Conservation (phyloP, 1,140 invertebrate genomes). For the Notospermus geniculatus region DNA sequence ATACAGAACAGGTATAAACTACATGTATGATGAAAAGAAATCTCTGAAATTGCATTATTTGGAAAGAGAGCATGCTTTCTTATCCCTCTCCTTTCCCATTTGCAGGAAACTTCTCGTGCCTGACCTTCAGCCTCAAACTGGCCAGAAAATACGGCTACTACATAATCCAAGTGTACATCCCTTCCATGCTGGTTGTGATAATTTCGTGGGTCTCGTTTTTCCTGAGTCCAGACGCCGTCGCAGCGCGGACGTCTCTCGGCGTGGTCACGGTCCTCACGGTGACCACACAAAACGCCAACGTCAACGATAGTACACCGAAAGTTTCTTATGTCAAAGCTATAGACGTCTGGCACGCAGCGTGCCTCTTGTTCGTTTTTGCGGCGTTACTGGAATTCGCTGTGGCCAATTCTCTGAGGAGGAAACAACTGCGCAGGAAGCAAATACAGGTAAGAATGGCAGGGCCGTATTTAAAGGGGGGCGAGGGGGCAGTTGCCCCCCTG, state of each 20-base stretch:
- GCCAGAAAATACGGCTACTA: slow-evolving; percentile 1
- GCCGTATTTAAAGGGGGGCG: too few relatives aligned
- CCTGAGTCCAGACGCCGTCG: slow-evolving; percentile 62
- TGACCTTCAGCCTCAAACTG: neutral
- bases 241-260: neutral
- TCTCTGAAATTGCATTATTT: too few relatives aligned
- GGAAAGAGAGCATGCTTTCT: too few relatives aligned
- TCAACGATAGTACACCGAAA: neutral
- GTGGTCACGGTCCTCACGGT: slow-evolving; percentile 8
- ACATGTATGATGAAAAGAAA: too few relatives aligned
- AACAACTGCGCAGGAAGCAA: slow-evolving; percentile 6
- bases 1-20: too few relatives aligned
- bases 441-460: too few relatives aligned
- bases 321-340: slow-evolving; percentile 64
- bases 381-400: slow-evolving; percentile 78
- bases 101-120: slow-evolving; percentile 6
- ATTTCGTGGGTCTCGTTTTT: slow-evolving; percentile 66
- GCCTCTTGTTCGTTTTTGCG: slow-evolving; percentile 80
- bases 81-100: too few relatives aligned
- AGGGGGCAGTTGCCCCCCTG: too few relatives aligned
- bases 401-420: slow-evolving; percentile 50
- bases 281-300: slow-evolving; percentile 66
- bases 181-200: neutral
- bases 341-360: slow-evolving; percentile 81
- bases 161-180: slow-evolving; percentile 5